A percentile compares a stretch with the other conserved stretches of the same genome.
phyloP scores from a whole-genome alignment of 1,140 invertebrate species.

The Drosophila obscura region DNA sequence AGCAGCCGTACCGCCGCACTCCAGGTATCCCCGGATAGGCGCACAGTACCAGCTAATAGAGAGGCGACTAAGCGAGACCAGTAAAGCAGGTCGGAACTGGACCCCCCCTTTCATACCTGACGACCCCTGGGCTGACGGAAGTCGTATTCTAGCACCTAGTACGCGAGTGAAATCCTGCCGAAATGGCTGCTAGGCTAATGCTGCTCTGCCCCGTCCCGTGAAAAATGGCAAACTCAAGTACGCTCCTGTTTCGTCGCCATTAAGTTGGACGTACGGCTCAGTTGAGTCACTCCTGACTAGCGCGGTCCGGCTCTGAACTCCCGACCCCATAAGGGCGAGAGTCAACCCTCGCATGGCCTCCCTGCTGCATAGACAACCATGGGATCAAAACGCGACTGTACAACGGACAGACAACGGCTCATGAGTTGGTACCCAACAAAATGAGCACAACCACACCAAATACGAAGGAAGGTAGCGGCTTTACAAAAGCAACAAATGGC shows the following conservation, averaged over 20 bases:
- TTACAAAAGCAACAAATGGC: too few relatives aligned
- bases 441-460: not conserved
- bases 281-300: slow-evolving; percentile 2
- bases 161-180: not conserved
- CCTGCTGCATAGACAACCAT: slow-evolving; percentile 11
- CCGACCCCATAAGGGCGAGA: too few relatives aligned
- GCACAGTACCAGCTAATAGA: too few relatives aligned
- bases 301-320: slow-evolving; percentile 10
- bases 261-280: slow-evolving; percentile 1
- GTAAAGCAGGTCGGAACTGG: too few relatives aligned
- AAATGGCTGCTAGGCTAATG: slow-evolving; percentile 10
- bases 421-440: not conserved
- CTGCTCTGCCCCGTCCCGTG: slow-evolving; percentile 2
- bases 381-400: not conserved
- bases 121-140: slow-evolving; percentile 44
- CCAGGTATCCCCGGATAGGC: too few relatives aligned
- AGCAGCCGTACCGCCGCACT: too few relatives aligned
- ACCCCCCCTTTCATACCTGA: too few relatives aligned
- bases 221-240: slow-evolving; percentile 5
- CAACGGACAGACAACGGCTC: not conserved
- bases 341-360: too few relatives aligned
- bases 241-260: slow-evolving; percentile 4
- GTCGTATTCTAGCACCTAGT: slow-evolving; percentile 1
- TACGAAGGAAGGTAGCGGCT: too few relatives aligned
- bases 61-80: too few relatives aligned